These are phyloP conservation scores for Lepidocyrtinus sp. DNA, from an alignment of 2,888 invertebrate genomes.

Conservation along the genomic window DNA sequence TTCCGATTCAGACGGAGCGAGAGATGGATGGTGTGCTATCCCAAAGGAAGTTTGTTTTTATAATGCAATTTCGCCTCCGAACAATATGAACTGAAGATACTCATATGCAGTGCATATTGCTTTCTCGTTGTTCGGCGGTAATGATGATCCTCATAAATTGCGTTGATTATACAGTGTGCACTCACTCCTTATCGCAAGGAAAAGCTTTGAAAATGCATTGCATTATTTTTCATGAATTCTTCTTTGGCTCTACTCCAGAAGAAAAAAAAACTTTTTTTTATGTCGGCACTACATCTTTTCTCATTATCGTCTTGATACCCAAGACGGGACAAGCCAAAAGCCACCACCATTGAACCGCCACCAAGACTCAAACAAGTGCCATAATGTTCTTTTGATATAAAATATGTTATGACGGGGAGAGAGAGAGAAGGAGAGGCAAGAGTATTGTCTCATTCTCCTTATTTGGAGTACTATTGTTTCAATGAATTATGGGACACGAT, in stretches of 20 bases:
- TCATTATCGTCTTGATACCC: constrained; percentile 1
- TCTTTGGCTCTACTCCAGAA: background rate
- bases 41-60: background rate
- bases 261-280: background rate
- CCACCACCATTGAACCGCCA: too few species aligned
- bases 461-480: background rate
- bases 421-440: too few species aligned
- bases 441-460: too few species aligned
- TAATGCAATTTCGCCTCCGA: background rate
- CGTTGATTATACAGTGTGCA: constrained; percentile 6
- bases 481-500: background rate
- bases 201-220: too few species aligned
- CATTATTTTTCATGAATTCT: background rate
- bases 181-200: too few species aligned
- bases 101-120: background rate
- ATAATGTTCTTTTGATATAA: too few species aligned
- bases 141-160: constrained; percentile 6
- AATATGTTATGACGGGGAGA: too few species aligned
- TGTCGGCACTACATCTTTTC: constrained; percentile 1
- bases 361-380: too few species aligned
- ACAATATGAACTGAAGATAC: background rate
- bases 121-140: background rate
- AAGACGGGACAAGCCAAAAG: background rate
- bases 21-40: background rate
- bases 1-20: background rate